A percentile compares a stretch with the other conserved stretches of the same genome.
phyloP scores from a whole-genome alignment of 2,113 vertebrate species.

The Leptodactylus fuscus region DNA sequence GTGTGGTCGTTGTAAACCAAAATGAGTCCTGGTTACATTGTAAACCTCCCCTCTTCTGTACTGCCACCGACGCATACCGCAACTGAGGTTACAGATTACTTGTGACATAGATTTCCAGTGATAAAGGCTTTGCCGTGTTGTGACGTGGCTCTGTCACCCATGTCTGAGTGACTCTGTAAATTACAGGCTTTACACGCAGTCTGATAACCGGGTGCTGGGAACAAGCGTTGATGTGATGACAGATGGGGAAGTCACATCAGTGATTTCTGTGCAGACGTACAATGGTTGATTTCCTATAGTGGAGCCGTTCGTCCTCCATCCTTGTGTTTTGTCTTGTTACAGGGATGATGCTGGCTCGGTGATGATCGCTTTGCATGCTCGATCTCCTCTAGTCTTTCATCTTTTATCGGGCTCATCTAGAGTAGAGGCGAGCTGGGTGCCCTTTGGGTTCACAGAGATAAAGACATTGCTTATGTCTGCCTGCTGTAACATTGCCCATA shows the following conservation, averaged over 20 bases:
- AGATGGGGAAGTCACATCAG: background rate
- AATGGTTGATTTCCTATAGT: background rate
- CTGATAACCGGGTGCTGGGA: background rate
- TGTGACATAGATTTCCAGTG: background rate
- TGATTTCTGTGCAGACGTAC: background rate
- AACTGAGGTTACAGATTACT: background rate
- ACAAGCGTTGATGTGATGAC: background rate
- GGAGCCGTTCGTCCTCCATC: background rate
- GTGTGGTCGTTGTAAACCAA: too few species aligned
- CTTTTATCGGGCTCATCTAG: background rate
- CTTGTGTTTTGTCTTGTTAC: background rate
- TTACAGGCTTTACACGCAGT: background rate
- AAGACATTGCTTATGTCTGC: background rate
- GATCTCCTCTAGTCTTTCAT: background rate
- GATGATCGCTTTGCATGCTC: background rate
- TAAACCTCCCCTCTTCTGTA: background rate
- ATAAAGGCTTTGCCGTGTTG: background rate
- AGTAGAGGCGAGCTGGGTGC: background rate
- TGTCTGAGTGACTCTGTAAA: conserved; percentile 2
- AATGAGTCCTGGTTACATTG: too few species aligned
- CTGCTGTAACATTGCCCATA: background rate
- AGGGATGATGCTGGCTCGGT: background rate
- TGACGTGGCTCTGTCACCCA: background rate
- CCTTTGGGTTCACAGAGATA: background rate
- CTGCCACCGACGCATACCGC: background rate